Evolutionary conservation across 2,888 invertebrate species (phyloP), one percentile per base, ranked within the genome.

Genomic region (Lottia gigantea): DNA sequence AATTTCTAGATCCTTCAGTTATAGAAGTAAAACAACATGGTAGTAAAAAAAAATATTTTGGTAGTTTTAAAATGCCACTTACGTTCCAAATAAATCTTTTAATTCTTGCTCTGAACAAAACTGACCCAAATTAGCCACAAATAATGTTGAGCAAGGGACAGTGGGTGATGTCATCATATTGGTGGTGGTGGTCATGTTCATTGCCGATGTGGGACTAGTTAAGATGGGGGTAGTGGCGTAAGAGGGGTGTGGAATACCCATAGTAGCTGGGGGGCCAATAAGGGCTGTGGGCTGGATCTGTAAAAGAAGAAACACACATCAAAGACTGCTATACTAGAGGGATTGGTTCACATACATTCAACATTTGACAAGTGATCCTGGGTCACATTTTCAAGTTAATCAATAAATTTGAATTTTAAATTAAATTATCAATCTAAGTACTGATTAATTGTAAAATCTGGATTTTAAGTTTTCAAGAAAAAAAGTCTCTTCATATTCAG

Each of bases 11-110:
- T n/a, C n/a, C n/a, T n/a, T n/a, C n/a, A n/a, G n/a, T n/a, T n/a
- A n/a, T n/a, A n/a, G n/a, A n/a, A n/a, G n/a, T n/a, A n/a, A n/a
- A n/a, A n/a, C n/a, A n/a, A n/a, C n/a, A n/a, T n/a, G n/a, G n/a
- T n/a, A n/a, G n/a, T n/a, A n/a, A n/a, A n/a, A n/a, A n/a, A 31
- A 4, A 31, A 4, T 31, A 31, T 6, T 4, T 31, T 31, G 2
- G 3, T 6, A 31, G 6, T 40, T 4, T 40, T 8, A 8, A 40
- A 40, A 40, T 40, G 40, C 40, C 40, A 71, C 91, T 91, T 90
- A 97, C 97, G 96, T 97, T 93, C 95, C 95, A 91, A 98, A 97
- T 88, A 98, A 94, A 91, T 97, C 97, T 92, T 97, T 97, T 83
- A 98, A 93, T 90, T 98, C 98, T 89, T 98, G 97, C 91, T 98